Evolutionary conservation across 1,140 invertebrate genomes (phyloP), one percentile per base, ranked within the genome.

Genomic region (Drosophila suzukii): DNA sequence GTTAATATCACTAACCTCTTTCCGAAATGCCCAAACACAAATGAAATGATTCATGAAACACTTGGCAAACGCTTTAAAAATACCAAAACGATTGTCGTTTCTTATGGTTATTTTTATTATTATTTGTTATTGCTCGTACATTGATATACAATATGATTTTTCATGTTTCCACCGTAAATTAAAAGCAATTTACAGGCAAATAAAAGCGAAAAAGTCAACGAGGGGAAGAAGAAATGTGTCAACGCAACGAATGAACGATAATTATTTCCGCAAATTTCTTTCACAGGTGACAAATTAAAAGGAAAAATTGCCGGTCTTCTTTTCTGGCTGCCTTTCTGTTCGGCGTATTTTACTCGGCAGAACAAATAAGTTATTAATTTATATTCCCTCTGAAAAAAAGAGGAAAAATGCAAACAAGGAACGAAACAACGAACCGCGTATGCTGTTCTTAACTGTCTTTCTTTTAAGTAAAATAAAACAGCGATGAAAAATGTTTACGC

Each of bases 1-100:
- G 3, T 38, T 12, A n/a, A n/a, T 24, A 41, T 17, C 12, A 36
- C 17, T 59, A 62, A 60, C 60, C 60, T 41, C 60, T 20, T 60
- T 63, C 17, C 11, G 41, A 43, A 43, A 34, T 34, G 38, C 36
- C 60, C 55, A 8, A 34, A 72, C 27, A 73, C 47, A 61, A 74
- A 73, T 62, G 56, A 74, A 74, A 74, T 74, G 68, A 74, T 74
- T 74, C 71, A 74, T 74, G 38, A 61, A 72, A 72, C 54, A 72
- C 71, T 72, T 72, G 68, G 66, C 68, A 71, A 66, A 50, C 44
- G 66, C 55, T 72, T 71, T 59, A 71, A 59, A 73, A 74, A 73
- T 49, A 61, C 39, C 68, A 38, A 38, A 59, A 41, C 68, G 36
- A 73, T 50, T 67, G 60, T 41, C 36, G 43, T 20, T 41, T 34